These are phyloP conservation scores for Caenorhabditis tropicalis DNA, from an alignment of 1,140 invertebrate genomes.

Conservation along the genomic window DNA sequence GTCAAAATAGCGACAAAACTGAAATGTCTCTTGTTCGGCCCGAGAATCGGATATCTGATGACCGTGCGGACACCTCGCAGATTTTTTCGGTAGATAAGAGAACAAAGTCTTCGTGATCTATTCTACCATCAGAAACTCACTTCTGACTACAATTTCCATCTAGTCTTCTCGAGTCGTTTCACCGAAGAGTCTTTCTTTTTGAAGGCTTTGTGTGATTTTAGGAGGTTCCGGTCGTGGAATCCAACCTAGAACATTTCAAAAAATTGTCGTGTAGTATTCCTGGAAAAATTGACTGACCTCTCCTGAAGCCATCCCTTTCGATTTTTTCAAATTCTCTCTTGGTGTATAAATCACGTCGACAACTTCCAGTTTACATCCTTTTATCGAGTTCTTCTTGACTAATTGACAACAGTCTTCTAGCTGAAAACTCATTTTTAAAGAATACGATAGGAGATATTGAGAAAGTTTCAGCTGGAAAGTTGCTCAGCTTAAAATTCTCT, in stretches of 20 bases:
- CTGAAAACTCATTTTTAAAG: neutral
- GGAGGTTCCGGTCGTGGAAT: slow-evolving; percentile 84
- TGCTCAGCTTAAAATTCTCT: no score
- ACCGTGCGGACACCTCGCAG: no score
- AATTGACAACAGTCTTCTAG: slow-evolving; percentile 95
- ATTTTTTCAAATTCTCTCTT: slow-evolving; percentile 98
- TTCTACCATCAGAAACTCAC: no score
- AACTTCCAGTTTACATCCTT: slow-evolving; percentile 94
- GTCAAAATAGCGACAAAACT: no score
- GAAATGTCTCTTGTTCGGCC: no score
- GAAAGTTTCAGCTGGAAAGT: no score
- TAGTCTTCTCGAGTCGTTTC: neutral
- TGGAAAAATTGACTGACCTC: slow-evolving; percentile 68
- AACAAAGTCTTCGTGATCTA: no score
- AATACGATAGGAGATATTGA: no score
- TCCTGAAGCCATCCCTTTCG: slow-evolving; percentile 92
- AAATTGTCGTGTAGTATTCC: neutral
- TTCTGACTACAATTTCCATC: neutral
- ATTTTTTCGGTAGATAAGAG: no score
- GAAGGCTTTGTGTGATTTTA: neutral
- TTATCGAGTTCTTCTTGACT: slow-evolving; percentile 89
- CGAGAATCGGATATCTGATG: no score
- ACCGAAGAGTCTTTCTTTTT: neutral
- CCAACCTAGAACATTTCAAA: slow-evolving; percentile 76
- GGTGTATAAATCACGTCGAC: slow-evolving; percentile 96